Evolutionary conservation across 2,888 invertebrate species (phyloP), one percentile per base, ranked within the genome.

Genomic region (Deilephila elpenor): DNA sequence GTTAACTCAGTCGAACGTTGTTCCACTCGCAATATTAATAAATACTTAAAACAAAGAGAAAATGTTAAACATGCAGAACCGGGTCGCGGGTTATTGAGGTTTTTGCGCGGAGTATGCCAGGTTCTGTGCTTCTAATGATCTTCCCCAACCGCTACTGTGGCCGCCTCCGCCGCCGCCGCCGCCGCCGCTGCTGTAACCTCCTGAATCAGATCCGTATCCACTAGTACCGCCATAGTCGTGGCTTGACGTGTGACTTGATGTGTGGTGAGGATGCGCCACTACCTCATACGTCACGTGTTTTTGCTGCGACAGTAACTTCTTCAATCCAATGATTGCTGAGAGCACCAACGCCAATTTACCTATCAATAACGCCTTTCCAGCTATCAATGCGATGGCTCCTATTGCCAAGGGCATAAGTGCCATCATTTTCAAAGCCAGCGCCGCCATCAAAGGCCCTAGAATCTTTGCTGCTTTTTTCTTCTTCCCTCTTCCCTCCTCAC

Each of bases 281-380:
- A 98, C 98, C 88, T 98, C 98, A 86, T 98, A 98, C 5, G 98
- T 98, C 78, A 98, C 98, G 86, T 97, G 97, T 87, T 98, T 98
- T 91, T 97, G 97, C 85, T 97, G 96, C 2, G 97, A 96, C 79
- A 98, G 91, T 71, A 98, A 93, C 88, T 98, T 98, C 95, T 98
- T 98, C 88, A 98, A 91, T 4, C 98, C 98, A 83, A 98, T 98
- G 75, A 98, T 97, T 72, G 97, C 97, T 0, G 98, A 97, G 70
- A 98, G 95, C 67, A 98, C 97, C 78, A 98, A 94, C 44, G 98
- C 98, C 84, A 98, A 96, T 92, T 98, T 98, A 88, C 98, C 98
- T 84, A 98, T 96, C 79, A 98, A 90, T 82, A 98, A 93, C 71
- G 98, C 98, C 89, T 98, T 98, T 75, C 98, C 98, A 76, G 98